Evolutionary conservation across 2,113 vertebrate species (phyloP).

Genomic region (Nannobrachium achirus): DNA sequence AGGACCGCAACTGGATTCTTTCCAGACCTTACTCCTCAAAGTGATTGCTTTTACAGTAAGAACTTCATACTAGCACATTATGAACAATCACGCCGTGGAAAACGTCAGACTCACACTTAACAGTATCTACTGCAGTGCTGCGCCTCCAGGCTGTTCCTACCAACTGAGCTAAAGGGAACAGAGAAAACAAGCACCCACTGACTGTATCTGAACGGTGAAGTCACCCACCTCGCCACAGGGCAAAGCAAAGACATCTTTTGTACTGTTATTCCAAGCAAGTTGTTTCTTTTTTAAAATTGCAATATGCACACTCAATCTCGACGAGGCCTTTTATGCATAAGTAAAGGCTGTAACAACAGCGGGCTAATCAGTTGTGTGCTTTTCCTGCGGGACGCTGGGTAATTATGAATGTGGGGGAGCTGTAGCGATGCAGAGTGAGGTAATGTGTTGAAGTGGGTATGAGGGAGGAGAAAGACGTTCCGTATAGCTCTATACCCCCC

Average conservation of each 20-base stretch:
- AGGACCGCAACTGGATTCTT: too few relatives aligned
- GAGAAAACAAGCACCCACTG: neutral
- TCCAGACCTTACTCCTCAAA: neutral
- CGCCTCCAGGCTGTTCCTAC: conserved; percentile 29
- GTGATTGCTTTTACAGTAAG: neutral
- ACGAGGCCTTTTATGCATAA: conserved; percentile 56
- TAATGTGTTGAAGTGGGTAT: conserved; percentile 59
- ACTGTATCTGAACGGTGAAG: neutral
- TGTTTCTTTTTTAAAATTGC: conserved; percentile 61
- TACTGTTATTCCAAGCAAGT: conserved; percentile 50
- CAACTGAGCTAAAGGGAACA: conserved; percentile 2
- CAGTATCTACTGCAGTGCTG: neutral
- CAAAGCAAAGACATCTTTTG: conserved; percentile 43
- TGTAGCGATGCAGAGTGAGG: conserved; percentile 40
- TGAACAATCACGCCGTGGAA: conserved; percentile 16
- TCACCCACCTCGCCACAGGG: conserved; percentile 31
- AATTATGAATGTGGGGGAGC: conserved; percentile 71
- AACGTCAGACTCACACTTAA: conserved; percentile 8
- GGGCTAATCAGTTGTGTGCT: conserved; percentile 64
- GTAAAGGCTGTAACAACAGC: conserved; percentile 58
- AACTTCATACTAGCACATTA: conserved; percentile 3
- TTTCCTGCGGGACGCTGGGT: conserved; percentile 67
- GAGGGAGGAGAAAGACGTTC: conserved; percentile 23
- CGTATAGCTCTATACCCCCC: conserved; percentile 34
- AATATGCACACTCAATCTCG: conserved; percentile 40